phyloP scores from a whole-genome alignment of 2,113 vertebrate species.

The Merops nubicus region DNA sequence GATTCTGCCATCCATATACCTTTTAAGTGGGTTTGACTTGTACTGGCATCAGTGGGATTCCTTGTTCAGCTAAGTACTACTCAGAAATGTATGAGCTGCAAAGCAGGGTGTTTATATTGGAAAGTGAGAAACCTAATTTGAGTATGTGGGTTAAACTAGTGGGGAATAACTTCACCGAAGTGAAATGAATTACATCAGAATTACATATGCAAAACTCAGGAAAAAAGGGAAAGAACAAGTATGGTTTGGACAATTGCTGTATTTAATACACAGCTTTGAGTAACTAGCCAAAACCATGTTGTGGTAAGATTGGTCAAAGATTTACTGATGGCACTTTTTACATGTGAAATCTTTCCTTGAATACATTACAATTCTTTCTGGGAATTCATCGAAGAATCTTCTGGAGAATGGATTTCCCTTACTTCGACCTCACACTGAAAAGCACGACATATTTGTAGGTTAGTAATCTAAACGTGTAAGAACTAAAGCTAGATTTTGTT shows the following conservation, averaged over 20 bases:
- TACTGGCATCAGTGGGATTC: background rate
- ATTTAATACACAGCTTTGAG: background rate
- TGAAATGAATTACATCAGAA: conserved; percentile 31
- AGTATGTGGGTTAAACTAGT: background rate
- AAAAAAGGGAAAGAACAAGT: background rate
- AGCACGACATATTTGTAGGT: background rate
- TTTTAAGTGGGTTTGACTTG: conserved; percentile 28
- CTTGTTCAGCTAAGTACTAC: background rate
- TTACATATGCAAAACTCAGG: conserved; percentile 4
- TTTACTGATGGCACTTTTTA: background rate
- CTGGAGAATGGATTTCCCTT: background rate
- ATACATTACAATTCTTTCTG: background rate
- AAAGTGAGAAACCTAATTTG: conserved; percentile 19
- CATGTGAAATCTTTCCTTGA: background rate
- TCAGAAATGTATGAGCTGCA: background rate
- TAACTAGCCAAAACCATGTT: background rate
- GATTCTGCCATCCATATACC: conserved; percentile 9
- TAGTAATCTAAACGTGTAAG: background rate
- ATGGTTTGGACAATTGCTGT: background rate
- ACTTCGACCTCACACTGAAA: background rate
- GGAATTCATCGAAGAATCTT: background rate
- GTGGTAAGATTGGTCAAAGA: background rate
- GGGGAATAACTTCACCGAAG: conserved; percentile 7
- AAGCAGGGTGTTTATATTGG: background rate
- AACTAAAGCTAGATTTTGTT: background rate